Evolutionary conservation across 92 coral and sea anemone genomes (phyloP), one percentile per base, ranked within the genome.

Genomic region (Palythoa caribaeorum): DNA sequence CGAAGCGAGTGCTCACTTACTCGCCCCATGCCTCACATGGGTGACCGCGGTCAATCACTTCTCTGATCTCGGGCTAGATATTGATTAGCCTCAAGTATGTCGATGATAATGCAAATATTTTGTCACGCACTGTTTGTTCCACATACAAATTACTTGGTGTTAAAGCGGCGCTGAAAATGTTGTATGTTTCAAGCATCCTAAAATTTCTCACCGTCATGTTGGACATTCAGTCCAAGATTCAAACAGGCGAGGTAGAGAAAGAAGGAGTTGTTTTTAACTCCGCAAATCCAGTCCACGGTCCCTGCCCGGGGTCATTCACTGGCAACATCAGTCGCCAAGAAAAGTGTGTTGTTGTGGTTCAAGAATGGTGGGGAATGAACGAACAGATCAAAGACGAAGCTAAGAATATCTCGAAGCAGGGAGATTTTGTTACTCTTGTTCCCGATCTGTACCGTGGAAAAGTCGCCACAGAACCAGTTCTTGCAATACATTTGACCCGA

Each of bases 341-440:
- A 63, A 88, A 93, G 84, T 95, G 98, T 48, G 83, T 96, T 50
- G 78, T 96, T 9, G 98, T 96, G n/a, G 91, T 96, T 57, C 99
- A 96, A 84, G 99, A 96, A 93, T 96, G 99, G 99, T 96, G 99
- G 99, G 99, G 99, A 7, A 93, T 96, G 96, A 96, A 95, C 92
- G 96, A 96, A 84, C 97, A 93, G 79, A 96, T 96, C 73, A 94
- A 96, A 72, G 96, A 95, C 76, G 94, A 96, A 78, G 99, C 98
- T 2, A 80, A 83, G 51, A 93, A 93, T 14, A 96, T 96, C 21
- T 95, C 94, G 2, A 77, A 80, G 55, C 93, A 87, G 71, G 98
- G 99, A 7, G 88, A 90, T 63, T 92, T 96, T 76, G 94, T 91
- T 35, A 96, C 99, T 9, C 74, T 96, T 47, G 99, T 96, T 7